Percentiles rank a stretch among this genome's conserved stretches.
phyloP scores from a whole-genome alignment of 1,140 invertebrate genomes.

The Triops cancriformis region DNA sequence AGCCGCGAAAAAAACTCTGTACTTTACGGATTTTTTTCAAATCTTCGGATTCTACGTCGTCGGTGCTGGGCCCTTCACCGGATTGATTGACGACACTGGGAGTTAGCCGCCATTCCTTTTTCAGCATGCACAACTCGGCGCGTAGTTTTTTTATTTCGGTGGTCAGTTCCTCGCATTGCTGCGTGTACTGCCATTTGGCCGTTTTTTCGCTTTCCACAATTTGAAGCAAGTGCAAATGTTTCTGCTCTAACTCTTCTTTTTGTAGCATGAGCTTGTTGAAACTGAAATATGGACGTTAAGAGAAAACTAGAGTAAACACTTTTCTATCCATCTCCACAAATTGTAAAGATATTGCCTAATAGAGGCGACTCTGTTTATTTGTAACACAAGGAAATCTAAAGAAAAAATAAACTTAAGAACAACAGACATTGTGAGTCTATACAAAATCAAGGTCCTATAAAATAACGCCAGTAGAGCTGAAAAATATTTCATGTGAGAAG shows the following conservation, averaged over 20 bases:
- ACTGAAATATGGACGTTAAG: constrained; percentile 45
- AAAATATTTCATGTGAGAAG: too few relatives aligned
- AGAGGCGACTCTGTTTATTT: too few relatives aligned
- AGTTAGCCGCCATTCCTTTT: constrained; percentile 60
- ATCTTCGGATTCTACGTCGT: constrained; percentile 55
- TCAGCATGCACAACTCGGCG: constrained; percentile 73
- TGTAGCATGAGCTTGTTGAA: constrained; percentile 85
- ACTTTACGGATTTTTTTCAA: constrained; percentile 88
- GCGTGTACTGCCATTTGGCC: constrained; percentile 86
- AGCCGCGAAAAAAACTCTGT: constrained; percentile 87
- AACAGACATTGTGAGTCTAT: too few relatives aligned
- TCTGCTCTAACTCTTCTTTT: constrained; percentile 87
- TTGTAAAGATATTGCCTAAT: too few relatives aligned
- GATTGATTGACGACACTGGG: constrained; percentile 30
- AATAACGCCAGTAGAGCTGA: too few relatives aligned
- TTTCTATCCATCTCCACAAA: too few relatives aligned
- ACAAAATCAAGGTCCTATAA: too few relatives aligned
- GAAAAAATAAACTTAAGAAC: too few relatives aligned
- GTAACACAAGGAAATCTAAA: too few relatives aligned
- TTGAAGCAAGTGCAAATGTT: constrained; percentile 82
- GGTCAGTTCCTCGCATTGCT: constrained; percentile 81
- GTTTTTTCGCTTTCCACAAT: constrained; percentile 88
- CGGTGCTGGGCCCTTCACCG: constrained; percentile 28
- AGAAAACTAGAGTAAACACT: too few relatives aligned
- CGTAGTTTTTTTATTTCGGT: constrained; percentile 82